Evolutionary conservation across 2,797 vertebrate genomes (phyloP).

Genomic region (Syndactyla subalaris): DNA sequence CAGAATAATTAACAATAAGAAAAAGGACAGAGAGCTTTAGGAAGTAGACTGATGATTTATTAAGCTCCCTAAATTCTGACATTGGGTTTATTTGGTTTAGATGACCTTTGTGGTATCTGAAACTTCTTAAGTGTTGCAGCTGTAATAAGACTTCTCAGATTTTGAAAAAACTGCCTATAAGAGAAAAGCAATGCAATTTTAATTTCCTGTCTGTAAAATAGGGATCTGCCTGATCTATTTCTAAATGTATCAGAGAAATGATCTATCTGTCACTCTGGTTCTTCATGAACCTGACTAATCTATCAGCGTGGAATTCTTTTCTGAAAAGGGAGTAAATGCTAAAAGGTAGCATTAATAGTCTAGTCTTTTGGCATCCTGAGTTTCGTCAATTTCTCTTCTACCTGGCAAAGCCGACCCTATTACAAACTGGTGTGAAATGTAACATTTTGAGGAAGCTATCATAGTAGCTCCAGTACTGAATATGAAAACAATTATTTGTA

Average conservation of each 20-base stretch:
- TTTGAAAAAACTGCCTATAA: neutral
- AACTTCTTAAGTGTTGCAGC: neutral
- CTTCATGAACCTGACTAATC: neutral
- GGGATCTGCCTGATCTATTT: neutral
- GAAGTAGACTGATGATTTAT: neutral
- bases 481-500: neutral
- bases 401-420: neutral
- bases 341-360: neutral
- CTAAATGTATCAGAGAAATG: neutral
- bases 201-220: neutral
- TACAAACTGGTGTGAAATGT: neutral
- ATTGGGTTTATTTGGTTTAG: neutral
- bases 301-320: neutral
- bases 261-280: neutral
- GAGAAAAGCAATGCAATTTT: neutral
- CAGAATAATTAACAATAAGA: neutral
- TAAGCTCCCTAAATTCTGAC: neutral
- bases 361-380: neutral
- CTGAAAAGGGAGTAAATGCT: neutral
- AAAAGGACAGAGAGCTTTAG: neutral
- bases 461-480: neutral
- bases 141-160: neutral
- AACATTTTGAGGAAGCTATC: neutral
- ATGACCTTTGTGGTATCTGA: neutral
- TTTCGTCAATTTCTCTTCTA: neutral